phyloP scores from a whole-genome alignment of 23 tunicate species.

The Botrylloides violaceus region DNA sequence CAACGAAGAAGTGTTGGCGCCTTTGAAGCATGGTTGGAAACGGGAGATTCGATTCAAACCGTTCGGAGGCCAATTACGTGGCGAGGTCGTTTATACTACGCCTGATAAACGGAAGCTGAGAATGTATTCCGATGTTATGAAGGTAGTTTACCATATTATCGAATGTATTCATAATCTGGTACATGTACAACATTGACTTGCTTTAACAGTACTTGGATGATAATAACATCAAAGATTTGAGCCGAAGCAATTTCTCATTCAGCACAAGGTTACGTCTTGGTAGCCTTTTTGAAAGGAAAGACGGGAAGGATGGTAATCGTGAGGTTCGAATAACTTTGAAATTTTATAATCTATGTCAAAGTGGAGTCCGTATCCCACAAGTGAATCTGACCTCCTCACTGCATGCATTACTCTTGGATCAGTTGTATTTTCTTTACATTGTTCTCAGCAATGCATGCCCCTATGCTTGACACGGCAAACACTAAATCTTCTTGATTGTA shows the following conservation, averaged over 20 bases:
- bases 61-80: slow-evolving; percentile 24
- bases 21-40: slow-evolving; percentile 54
- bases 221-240: slow-evolving; percentile 21
- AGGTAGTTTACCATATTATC: slow-evolving; percentile 28
- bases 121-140: slow-evolving; percentile 35
- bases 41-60: slow-evolving; percentile 46
- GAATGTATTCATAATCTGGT: background rate
- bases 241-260: slow-evolving; percentile 53
- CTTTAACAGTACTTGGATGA: slow-evolving; percentile 47
- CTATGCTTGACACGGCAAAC: too few species aligned
- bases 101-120: slow-evolving; percentile 38
- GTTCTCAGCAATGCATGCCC: too few species aligned
- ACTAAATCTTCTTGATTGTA: too few species aligned
- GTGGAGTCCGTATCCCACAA: background rate
- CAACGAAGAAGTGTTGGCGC: slow-evolving; percentile 41
- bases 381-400: too few species aligned
- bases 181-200: background rate
- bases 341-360: background rate
- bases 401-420: too few species aligned
- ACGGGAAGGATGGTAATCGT: background rate
- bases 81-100: slow-evolving; percentile 42
- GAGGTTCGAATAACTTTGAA: too few species aligned
- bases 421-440: too few species aligned
- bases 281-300: slow-evolving; percentile 46
- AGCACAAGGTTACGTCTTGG: slow-evolving; percentile 39